phyloP scores from a whole-genome alignment of 2,113 vertebrate species.

The Alouatta palliata region DNA sequence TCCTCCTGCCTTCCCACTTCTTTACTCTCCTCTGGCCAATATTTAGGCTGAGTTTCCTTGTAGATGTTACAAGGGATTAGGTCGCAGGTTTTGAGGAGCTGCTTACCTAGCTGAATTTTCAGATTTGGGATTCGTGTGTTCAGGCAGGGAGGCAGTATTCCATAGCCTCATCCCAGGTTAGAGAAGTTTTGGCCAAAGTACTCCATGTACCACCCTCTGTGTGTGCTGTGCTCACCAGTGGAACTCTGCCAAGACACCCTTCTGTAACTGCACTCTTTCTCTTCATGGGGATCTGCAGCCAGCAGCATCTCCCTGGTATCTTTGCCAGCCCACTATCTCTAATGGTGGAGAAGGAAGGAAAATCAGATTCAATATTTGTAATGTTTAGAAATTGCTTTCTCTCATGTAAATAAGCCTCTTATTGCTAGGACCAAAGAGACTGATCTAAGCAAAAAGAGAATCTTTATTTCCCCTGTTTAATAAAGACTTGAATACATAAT shows the following conservation, averaged over 20 bases:
- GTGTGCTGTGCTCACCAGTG: not conserved
- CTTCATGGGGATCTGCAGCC: not conserved
- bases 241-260: not conserved
- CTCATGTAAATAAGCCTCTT: slow-evolving; percentile 56
- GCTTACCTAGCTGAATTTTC: not conserved
- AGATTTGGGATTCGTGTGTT: not conserved
- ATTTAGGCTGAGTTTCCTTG: not conserved
- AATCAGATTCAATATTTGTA: slow-evolving; percentile 54
- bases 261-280: not conserved
- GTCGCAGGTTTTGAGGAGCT: not conserved
- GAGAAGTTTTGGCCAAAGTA: not conserved
- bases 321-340: not conserved
- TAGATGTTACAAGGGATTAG: not conserved
- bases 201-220: not conserved
- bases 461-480: slow-evolving; percentile 55
- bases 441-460: slow-evolving; percentile 61
- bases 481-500: slow-evolving; percentile 65
- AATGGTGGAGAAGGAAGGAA: not conserved
- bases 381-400: slow-evolving; percentile 62
- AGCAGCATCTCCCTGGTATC: not conserved
- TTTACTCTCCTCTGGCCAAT: not conserved
- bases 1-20: not conserved
- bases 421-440: slow-evolving; percentile 54
- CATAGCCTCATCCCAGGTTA: not conserved
- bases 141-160: not conserved